These are phyloP conservation scores for Drymonia ruficornis DNA, from an alignment of 2,888 invertebrate genomes.

Conservation along the genomic window DNA sequence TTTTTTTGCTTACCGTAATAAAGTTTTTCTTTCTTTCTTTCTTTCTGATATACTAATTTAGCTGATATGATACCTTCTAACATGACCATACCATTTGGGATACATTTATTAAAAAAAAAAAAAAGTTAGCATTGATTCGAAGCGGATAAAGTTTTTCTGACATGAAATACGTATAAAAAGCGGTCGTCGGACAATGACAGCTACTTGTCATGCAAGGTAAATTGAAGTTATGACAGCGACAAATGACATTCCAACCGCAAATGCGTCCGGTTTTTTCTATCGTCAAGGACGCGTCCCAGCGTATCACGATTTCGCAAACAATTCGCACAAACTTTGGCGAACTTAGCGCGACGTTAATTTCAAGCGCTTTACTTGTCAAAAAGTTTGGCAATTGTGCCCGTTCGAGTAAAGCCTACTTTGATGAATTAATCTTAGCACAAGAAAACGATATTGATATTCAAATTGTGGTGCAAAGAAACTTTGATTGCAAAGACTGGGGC, in stretches of 20 bases:
- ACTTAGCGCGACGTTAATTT: slow-evolving; percentile 60
- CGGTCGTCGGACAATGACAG: neutral
- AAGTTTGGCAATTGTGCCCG: slow-evolving; percentile 65
- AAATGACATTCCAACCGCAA: slow-evolving; percentile 13
- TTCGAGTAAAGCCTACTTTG: slow-evolving; percentile 55
- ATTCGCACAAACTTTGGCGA: slow-evolving; percentile 35
- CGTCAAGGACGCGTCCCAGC: slow-evolving; percentile 16
- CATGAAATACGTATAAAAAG: too few relatives aligned
- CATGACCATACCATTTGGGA: too few relatives aligned
- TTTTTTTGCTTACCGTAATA: too few relatives aligned
- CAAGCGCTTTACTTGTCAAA: slow-evolving; percentile 67
- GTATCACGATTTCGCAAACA: slow-evolving; percentile 34
- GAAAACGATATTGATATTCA: slow-evolving; percentile 59
- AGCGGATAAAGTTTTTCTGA: too few relatives aligned
- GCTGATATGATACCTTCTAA: too few relatives aligned
- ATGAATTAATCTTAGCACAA: slow-evolving; percentile 60
- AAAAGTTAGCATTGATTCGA: neutral
- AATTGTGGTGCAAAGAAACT: slow-evolving; percentile 57
- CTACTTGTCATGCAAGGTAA: neutral
- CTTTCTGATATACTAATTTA: too few relatives aligned
- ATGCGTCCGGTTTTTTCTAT: slow-evolving; percentile 20
- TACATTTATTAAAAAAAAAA: too few relatives aligned
- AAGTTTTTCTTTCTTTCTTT: too few relatives aligned
- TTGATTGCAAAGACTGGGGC: slow-evolving; percentile 53
- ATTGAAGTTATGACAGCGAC: slow-evolving; percentile 7